phyloP scores from a whole-genome alignment of 2,797 vertebrate species.

The Amblyopsis hoosieri region DNA sequence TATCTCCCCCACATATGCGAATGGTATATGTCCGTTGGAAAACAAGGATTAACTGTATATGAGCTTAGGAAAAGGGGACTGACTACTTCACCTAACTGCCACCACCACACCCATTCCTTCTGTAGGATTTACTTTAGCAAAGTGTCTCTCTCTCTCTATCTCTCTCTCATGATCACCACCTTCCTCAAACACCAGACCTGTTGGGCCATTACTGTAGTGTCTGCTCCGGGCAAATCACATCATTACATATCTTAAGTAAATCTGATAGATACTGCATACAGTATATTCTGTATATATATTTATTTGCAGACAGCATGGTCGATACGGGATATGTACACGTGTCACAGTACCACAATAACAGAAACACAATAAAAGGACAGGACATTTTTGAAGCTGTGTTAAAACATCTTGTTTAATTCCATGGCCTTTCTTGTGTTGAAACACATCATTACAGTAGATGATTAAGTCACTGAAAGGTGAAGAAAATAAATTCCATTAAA shows the following conservation, averaged over 20 bases:
- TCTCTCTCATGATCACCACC: slow-evolving; percentile 59
- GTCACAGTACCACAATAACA: not conserved
- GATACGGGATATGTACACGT: not conserved
- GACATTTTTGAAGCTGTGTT: too few relatives aligned
- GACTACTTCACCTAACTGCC: slow-evolving; percentile 61
- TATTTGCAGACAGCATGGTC: slow-evolving; percentile 27
- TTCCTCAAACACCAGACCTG: slow-evolving; percentile 77
- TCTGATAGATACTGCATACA: slow-evolving; percentile 30
- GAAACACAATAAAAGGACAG: too few relatives aligned
- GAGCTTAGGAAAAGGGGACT: slow-evolving; percentile 52
- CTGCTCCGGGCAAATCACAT: slow-evolving; percentile 77
- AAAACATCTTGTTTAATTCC: too few relatives aligned
- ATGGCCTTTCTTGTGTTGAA: too few relatives aligned
- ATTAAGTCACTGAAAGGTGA: too few relatives aligned
- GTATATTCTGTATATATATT: too few relatives aligned
- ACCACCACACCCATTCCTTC: slow-evolving; percentile 67
- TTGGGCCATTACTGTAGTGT: slow-evolving; percentile 50
- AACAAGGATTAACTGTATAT: slow-evolving; percentile 43
- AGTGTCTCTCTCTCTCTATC: slow-evolving; percentile 39
- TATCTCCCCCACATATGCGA: not conserved
- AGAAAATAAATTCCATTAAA: too few relatives aligned
- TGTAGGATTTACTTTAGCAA: slow-evolving; percentile 74
- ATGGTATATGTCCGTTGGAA: slow-evolving; percentile 31
- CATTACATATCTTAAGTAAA: slow-evolving; percentile 53
- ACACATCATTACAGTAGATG: too few relatives aligned